Conservation (phyloP, 2,888 invertebrate species). For the Cephus pygmeus region DNA sequence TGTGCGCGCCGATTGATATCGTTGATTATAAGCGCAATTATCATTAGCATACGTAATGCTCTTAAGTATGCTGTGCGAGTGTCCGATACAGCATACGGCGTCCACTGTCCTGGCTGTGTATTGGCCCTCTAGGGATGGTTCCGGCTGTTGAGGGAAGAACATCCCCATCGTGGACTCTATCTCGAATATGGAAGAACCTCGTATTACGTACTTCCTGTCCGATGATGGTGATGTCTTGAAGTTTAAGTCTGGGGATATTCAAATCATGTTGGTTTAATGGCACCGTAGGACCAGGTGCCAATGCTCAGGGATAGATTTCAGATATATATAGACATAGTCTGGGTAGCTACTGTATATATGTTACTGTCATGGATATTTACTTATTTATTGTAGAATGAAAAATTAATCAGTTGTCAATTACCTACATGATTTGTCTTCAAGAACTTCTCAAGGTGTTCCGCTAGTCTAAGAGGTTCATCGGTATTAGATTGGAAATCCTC, state of each 20-base stretch:
- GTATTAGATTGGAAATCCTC: conserved; percentile 50
- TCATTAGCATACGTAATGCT: conserved; percentile 54
- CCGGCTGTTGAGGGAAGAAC: not conserved
- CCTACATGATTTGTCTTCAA: not conserved
- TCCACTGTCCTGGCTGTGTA: not conserved
- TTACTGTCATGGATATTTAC: not conserved
- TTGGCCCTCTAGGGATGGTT: not conserved
- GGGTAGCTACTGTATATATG: not conserved
- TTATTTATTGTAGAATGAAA: not conserved
- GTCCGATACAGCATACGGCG: not conserved
- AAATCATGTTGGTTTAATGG: not conserved
- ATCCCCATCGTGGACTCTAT: not conserved
- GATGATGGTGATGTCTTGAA: not conserved
- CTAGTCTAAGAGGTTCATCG: conserved; percentile 39
- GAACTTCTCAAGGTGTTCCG: not conserved
- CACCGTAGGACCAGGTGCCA: not conserved
- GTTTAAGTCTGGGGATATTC: not conserved
- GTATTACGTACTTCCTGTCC: not conserved
- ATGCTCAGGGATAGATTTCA: not conserved
- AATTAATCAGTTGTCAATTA: not conserved
- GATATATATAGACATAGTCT: not conserved
- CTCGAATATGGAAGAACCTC: not conserved
- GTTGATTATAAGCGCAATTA: conserved; percentile 57
- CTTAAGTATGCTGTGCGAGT: conserved; percentile 36
- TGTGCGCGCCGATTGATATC: conserved; percentile 55